Conservation (phyloP, 2,888 invertebrate genomes). For the Drosophila vallismaia region DNA sequence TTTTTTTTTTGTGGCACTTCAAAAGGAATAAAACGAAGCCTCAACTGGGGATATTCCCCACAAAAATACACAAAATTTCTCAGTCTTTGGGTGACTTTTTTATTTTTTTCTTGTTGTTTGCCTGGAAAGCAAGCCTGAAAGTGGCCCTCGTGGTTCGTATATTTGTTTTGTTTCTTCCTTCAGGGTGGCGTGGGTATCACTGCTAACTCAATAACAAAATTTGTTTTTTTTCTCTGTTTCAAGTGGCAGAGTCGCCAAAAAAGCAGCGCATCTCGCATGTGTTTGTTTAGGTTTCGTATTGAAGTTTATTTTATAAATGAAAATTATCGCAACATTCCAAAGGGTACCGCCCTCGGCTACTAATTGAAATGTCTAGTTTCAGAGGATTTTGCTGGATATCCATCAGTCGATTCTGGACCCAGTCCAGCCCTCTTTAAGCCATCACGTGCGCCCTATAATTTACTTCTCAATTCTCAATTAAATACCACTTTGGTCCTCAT, state of each 20-base stretch:
- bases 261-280: constrained; percentile 31
- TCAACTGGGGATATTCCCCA: constrained; percentile 48
- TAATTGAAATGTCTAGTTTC: neutral
- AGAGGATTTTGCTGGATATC: neutral
- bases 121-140: constrained; percentile 23
- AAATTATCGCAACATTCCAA: constrained; percentile 12
- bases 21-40: constrained; percentile 69
- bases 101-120: constrained; percentile 39
- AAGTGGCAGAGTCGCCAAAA: constrained; percentile 30
- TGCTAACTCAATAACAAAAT: constrained; percentile 63
- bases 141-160: constrained; percentile 46
- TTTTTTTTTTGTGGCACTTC: constrained; percentile 53
- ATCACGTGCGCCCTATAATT: constrained; percentile 38
- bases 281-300: constrained; percentile 21
- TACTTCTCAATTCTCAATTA: constrained; percentile 68
- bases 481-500: constrained; percentile 51
- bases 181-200: constrained; percentile 25
- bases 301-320: constrained; percentile 30
- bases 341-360: neutral
- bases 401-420: neutral
- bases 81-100: constrained; percentile 30
- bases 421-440: too few relatives aligned
- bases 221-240: constrained; percentile 55
- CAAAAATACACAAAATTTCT: constrained; percentile 47
- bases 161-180: constrained; percentile 24